phyloP scores from a whole-genome alignment of 2,113 vertebrate genomes.

The Tragelaphus strepsiceros region DNA sequence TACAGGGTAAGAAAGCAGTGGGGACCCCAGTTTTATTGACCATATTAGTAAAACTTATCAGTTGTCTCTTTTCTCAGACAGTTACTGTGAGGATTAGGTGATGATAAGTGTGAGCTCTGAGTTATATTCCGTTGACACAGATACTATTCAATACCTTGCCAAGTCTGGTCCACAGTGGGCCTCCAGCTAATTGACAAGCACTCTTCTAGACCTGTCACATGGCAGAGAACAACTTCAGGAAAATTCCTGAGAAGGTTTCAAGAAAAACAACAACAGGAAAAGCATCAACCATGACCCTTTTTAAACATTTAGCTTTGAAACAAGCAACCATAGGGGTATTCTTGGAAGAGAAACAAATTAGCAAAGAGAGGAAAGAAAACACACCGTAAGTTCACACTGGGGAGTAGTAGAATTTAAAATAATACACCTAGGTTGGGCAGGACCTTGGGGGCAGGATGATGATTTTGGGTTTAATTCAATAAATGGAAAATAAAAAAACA shows the following conservation, averaged over 20 bases:
- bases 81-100: background rate
- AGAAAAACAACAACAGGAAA: background rate
- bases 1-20: background rate
- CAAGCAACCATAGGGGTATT: background rate
- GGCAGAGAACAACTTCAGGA: background rate
- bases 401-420: background rate
- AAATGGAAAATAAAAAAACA: background rate
- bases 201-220: background rate
- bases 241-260: background rate
- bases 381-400: background rate
- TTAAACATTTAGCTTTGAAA: background rate
- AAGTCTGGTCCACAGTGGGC: background rate
- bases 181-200: background rate
- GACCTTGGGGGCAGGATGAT: background rate
- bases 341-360: background rate
- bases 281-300: background rate
- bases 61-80: background rate
- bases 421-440: background rate
- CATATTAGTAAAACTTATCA: background rate
- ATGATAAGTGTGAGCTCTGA: background rate
- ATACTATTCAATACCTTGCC: background rate
- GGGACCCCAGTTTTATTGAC: background rate
- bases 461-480: background rate
- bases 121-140: background rate
- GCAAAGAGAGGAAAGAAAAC: background rate